These are phyloP conservation scores for Euclidia mi DNA, from an alignment of 2,888 invertebrate genomes.

Conservation along the genomic window DNA sequence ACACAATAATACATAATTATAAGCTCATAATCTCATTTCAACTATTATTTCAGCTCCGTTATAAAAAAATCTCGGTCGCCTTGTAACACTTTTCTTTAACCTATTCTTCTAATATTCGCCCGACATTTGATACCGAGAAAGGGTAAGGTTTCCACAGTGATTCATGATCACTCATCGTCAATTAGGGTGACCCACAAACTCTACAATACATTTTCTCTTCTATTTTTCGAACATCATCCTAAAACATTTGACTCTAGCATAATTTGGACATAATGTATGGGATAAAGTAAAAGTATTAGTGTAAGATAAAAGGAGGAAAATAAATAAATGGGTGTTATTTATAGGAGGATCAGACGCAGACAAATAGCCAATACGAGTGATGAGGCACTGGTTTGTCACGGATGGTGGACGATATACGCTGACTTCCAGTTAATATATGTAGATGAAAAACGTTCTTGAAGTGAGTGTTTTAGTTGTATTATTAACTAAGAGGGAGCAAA, in stretches of 20 bases:
- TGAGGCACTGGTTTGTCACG: constrained; percentile 12
- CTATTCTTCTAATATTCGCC: neutral
- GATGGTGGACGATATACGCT: constrained; percentile 17
- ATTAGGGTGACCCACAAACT: constrained; percentile 18
- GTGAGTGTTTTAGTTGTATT: no score
- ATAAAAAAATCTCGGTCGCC: no score
- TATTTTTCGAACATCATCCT: constrained; percentile 19
- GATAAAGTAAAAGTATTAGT: constrained; percentile 1
- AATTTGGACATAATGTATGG: constrained; percentile 16
- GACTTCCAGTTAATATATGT: neutral
- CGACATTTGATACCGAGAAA: neutral
- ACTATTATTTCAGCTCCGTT: no score
- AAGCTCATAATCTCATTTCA: no score
- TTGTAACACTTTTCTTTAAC: no score
- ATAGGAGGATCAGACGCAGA: constrained; percentile 27
- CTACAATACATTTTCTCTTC: neutral
- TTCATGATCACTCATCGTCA: constrained; percentile 8
- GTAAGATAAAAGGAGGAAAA: constrained; percentile 9
- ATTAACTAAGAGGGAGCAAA: no score
- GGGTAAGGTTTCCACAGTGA: constrained; percentile 1
- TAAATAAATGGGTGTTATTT: constrained; percentile 34
- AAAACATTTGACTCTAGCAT: constrained; percentile 14
- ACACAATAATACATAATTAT: no score
- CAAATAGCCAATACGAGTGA: constrained; percentile 36
- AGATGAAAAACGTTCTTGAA: neutral